Evolutionary conservation across 2,888 invertebrate genomes (phyloP), one percentile per base, ranked within the genome.

Genomic region (Acanthosepion pharaonis): DNA sequence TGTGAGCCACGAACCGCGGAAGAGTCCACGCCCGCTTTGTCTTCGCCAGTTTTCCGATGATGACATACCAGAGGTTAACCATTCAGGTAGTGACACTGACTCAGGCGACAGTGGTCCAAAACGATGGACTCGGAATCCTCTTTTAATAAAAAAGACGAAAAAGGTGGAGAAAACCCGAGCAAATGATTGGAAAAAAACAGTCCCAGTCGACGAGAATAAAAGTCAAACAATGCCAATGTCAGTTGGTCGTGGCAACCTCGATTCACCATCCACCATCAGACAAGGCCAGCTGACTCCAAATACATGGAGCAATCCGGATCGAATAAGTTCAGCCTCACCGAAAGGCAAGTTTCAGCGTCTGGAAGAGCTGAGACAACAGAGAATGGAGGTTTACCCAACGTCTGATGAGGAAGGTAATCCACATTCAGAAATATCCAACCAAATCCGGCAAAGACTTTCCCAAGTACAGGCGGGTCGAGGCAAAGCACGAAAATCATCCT

Each of bases 341-440:
- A 96, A 96, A 95, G 95, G 95, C 25, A 97, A 97, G 94, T 97
- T 96, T 95, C 96, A 96, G 94, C 96, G 96, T 94, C 95, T 97
- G 94, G 97, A 97, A 95, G 97, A 96, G 94, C 96, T 95, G 95
- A 95, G 97, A n/a, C 96, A 96, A 92, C 96, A 96, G 94, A 94
- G 97, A 53, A 96, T 97, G 53, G 96, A 97, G 94, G 96, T 96
- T 33, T 95, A 96, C 23, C 96, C 96, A 28, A 97, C 97, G 15
- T 96, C 96, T 53, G 97, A 97, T 92, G 97, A 97, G 92, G 97
- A 97, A 94, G 95, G 96, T 91, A 95, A 95, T 93, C 96, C 96
- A 1, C 96, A 96, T 93, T 96, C 96, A 8, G 95, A 96, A 91
- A 97, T 97, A 91, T 96, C 96, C 53, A 55, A 94, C 23, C 94